Evolutionary conservation across 2,888 invertebrate species (phyloP).

Genomic region (Dyspetes luteomarginatus): DNA sequence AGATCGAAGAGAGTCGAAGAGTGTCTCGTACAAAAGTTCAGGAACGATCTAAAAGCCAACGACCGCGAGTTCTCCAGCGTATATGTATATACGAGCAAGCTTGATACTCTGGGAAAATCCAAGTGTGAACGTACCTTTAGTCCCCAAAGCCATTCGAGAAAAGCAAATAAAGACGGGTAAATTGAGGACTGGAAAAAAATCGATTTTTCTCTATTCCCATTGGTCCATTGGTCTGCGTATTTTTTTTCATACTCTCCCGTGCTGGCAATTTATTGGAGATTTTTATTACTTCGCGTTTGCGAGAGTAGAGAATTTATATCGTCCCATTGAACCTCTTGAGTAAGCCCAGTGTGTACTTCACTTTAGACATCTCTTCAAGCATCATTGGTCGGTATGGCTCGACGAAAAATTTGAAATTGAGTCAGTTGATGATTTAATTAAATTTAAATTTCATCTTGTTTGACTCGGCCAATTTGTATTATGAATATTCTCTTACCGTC

Average conservation of each 20-base stretch:
- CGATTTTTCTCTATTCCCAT: slow-evolving; percentile 30
- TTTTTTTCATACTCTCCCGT: no score
- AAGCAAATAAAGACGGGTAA: slow-evolving; percentile 29
- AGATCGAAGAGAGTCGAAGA: slow-evolving; percentile 32
- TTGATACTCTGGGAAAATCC: slow-evolving; percentile 4
- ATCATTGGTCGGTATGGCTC: no score
- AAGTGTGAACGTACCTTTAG: slow-evolving; percentile 29
- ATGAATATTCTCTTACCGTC: no score
- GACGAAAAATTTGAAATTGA: no score
- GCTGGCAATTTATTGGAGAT: neutral
- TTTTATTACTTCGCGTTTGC: neutral
- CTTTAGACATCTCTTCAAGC: no score
- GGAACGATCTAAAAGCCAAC: slow-evolving; percentile 48
- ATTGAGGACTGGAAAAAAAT: slow-evolving; percentile 22
- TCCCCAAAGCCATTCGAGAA: slow-evolving; percentile 26
- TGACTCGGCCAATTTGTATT: no score
- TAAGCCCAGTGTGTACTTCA: no score
- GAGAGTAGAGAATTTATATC: neutral
- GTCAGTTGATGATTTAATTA: no score
- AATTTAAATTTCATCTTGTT: no score
- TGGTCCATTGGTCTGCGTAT: no score
- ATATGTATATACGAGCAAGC: neutral
- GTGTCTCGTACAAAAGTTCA: slow-evolving; percentile 33
- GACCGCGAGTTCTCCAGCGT: slow-evolving; percentile 14
- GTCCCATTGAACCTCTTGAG: no score